phyloP scores from a whole-genome alignment of 2,113 vertebrate species.

The Proteles cristata region DNA sequence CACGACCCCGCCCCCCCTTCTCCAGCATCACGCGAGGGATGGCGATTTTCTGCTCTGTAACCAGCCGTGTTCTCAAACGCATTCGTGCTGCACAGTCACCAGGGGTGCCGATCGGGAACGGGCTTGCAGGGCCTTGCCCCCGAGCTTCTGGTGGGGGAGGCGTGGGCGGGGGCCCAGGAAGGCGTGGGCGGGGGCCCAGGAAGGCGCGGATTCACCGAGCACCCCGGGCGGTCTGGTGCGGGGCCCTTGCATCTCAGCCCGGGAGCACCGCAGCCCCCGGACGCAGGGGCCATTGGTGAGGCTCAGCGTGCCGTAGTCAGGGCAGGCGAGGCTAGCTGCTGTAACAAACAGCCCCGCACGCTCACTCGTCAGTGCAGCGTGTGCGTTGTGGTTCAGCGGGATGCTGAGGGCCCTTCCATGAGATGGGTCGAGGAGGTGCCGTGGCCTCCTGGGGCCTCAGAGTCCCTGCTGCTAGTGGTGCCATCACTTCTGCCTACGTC shows the following conservation, averaged over 20 bases:
- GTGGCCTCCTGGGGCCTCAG: background rate
- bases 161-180: background rate
- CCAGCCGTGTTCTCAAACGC: background rate
- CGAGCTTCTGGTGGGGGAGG: background rate
- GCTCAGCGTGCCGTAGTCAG: rapidly evolving
- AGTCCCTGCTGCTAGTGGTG: background rate
- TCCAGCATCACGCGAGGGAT: background rate
- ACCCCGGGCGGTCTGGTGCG: background rate
- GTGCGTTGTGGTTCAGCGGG: rapidly evolving
- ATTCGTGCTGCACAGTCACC: rapidly evolving
- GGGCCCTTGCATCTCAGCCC: background rate
- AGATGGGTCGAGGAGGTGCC: background rate
- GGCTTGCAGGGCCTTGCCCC: background rate
- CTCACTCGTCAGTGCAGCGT: rapidly evolving
- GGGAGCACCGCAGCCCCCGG: background rate
- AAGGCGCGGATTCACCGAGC: background rate
- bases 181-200: background rate
- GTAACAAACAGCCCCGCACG: rapidly evolving
- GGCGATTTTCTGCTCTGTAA: background rate
- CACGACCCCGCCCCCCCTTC: background rate
- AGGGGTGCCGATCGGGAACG: background rate
- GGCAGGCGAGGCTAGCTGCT: background rate
- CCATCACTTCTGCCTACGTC: rapidly evolving
- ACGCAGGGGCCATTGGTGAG: rapidly evolving
- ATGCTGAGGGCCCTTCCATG: background rate